A percentile compares a stretch with the other conserved stretches of the same genome.
Evolutionary conservation across 2,113 vertebrate genomes (phyloP).

Genomic region (Lathamus discolor): DNA sequence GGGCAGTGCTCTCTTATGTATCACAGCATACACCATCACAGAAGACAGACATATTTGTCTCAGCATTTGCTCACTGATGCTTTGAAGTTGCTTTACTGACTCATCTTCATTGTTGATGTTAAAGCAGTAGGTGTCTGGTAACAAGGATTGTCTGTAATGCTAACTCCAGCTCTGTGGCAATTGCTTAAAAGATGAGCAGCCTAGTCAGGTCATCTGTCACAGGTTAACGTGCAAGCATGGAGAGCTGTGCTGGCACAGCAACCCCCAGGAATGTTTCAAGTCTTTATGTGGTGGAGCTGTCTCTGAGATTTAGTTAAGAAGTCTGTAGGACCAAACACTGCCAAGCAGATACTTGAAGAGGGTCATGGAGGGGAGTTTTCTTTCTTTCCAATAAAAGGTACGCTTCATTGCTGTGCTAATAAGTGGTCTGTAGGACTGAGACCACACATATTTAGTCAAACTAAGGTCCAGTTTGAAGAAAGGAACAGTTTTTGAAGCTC

Average conservation of each 20-base stretch:
- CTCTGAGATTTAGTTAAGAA: not conserved
- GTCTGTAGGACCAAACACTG: not conserved
- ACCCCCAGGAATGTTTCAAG: not conserved
- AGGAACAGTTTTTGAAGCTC: not conserved
- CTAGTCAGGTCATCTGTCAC: not conserved
- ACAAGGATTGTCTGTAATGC: not conserved
- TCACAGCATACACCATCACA: not conserved
- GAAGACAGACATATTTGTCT: not conserved
- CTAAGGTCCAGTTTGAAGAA: not conserved
- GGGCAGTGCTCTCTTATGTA: not conserved
- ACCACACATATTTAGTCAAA: not conserved
- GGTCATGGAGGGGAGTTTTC: not conserved
- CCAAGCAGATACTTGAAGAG: not conserved
- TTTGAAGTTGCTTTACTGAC: not conserved
- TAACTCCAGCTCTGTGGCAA: not conserved
- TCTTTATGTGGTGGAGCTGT: not conserved
- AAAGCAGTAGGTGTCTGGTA: not conserved
- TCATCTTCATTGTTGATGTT: not conserved
- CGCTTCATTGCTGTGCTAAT: not conserved
- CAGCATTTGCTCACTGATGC: not conserved
- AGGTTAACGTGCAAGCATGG: not conserved
- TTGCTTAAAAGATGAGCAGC: not conserved
- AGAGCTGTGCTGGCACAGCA: not conserved
- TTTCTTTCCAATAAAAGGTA: not conserved
- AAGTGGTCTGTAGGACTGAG: not conserved